A percentile compares a stretch with the other conserved stretches of the same genome.
These are phyloP conservation scores for Ceratina australensis DNA, from an alignment of 1,140 invertebrate species.

Conservation along the genomic window DNA sequence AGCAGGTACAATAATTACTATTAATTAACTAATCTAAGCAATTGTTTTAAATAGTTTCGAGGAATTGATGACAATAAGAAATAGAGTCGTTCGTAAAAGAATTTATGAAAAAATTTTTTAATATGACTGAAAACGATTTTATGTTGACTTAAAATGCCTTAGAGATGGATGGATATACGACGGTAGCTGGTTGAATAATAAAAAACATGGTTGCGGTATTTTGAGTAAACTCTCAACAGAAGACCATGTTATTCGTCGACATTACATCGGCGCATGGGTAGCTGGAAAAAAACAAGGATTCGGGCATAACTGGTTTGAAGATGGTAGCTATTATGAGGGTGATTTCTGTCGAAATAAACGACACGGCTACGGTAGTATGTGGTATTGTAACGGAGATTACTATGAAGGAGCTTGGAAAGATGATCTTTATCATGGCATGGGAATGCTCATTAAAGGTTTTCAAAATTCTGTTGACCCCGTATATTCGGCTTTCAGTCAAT, in stretches of 20 bases:
- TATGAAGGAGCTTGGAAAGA: conserved; percentile 81
- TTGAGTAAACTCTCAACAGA: conserved; percentile 54
- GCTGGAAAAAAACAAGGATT: conserved; percentile 80
- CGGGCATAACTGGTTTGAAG: conserved; percentile 80
- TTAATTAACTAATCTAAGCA: background rate
- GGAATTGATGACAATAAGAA: conserved; percentile 1
- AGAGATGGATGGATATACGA: conserved; percentile 78
- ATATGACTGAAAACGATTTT: conserved; percentile 6
- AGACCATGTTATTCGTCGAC: conserved; percentile 37
- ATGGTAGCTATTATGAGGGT: conserved; percentile 83
- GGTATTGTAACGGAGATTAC: conserved; percentile 80
- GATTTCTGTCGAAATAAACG: conserved; percentile 81
- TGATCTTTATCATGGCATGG: conserved; percentile 73
- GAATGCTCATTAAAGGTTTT: conserved; percentile 76
- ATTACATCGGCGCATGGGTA: conserved; percentile 79
- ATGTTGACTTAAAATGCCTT: conserved; percentile 27
- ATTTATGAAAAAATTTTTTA: conserved; percentile 9
- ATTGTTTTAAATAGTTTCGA: background rate
- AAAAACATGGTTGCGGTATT: conserved; percentile 71
- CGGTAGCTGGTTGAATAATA: conserved; percentile 78
- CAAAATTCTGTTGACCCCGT: background rate
- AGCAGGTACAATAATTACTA: conserved; percentile 37
- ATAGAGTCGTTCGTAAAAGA: background rate
- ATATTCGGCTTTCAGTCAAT: background rate
- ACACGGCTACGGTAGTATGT: conserved; percentile 84